Evolutionary conservation across 2,113 vertebrate genomes (phyloP), one percentile per base, ranked within the genome.

Genomic region (Girardinichthys multiradiatus): DNA sequence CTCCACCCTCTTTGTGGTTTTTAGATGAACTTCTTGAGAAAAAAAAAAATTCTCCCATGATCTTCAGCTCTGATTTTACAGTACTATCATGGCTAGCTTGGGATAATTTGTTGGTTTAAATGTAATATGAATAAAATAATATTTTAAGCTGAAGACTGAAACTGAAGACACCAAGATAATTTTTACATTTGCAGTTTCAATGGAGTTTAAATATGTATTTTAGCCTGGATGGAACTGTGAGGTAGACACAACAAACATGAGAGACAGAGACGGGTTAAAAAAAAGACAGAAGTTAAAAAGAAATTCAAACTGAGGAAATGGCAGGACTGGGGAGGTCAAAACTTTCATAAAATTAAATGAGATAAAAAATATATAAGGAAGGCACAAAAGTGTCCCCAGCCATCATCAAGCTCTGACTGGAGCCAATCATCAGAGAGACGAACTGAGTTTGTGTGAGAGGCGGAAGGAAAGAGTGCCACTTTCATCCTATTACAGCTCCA

Each of bases 401-500:
- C 73, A 24, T 66, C 72, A 14, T 66, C n/a, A 3, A 54, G 68
- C 71, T 54, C 39, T 4, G 26, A 74, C 82, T 82, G 71, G 63
- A 86, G 76, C 79, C 87, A 90, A 86, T 89, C 84, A 85, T 83
- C 59, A 72, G 71, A 70, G 59, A 68, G 35, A 77, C 80, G 9
- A 64, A 39, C 63, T 64, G 69, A 45, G 77, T 42, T 69, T 80
- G 74, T 80, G 78, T 70, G 63, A 45, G 70, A 80, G 81, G 68
- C 64, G 66, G 66, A 79, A 63, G 66, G 70, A 81, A 73, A 74
- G 75, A 81, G 78, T 92, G 76, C 86, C 77, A 77, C 77, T 90
- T 81, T 85, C 80, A 86, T 91, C 85, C 72, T 82, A 89, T 92
- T 89, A 88, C 82, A 74, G 76, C 79, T 86, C 83, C 80, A 87